Base-by-base conservation (phyloP, 2,113 vertebrate species). In the Choloepus hoffmanni region DNA sequence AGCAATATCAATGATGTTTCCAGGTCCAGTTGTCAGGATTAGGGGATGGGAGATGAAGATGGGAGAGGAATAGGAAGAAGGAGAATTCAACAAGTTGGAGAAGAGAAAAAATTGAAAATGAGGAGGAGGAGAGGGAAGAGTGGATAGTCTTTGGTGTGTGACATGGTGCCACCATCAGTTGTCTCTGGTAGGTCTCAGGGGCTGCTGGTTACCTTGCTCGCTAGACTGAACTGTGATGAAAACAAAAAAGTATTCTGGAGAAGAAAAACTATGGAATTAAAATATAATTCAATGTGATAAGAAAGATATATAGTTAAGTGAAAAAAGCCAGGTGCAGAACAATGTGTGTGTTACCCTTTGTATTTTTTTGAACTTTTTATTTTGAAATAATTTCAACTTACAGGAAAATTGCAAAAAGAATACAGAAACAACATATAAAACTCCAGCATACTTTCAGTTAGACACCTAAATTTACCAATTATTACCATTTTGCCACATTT, bases 261-360 rank as follows among this genome's bases (percentile, higher is more conserved):
- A 67, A 45, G 55, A 2, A 78, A 79, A 78, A 82, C 23, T 26
- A 78, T 14, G 23, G n/a, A 94, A 81, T 89, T 96, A 76, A 85
- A 81, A 36, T 21, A 40, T 40, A 88, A 77, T 78, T 65, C 30
- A n/a, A 0, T 76, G 23, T 40, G 83, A 74, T 82, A 28, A 11
- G 62, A 85, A 72, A 83, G 74, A 43, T 36, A 77, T 0, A 36
- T 11, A 48, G 63, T 93, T 83, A 91, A 40, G 33, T 70, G 73
- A 73, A 62, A 43, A 90, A 94, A 92, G 85, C n/a, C 86, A 73
- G 92, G 63, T 88, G 24, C 26, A 89, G 50, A 92, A 73, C 10
- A 84, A 48, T 45, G 43, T 45, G 43, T 55, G 36, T 83, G 73
- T 62, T 91, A 33, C 18, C 33, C 74, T 74, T 65, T 78, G 45